These are phyloP conservation scores for Drosophila trapezifrons DNA, from an alignment of 1,140 invertebrate species.

Conservation along the genomic window DNA sequence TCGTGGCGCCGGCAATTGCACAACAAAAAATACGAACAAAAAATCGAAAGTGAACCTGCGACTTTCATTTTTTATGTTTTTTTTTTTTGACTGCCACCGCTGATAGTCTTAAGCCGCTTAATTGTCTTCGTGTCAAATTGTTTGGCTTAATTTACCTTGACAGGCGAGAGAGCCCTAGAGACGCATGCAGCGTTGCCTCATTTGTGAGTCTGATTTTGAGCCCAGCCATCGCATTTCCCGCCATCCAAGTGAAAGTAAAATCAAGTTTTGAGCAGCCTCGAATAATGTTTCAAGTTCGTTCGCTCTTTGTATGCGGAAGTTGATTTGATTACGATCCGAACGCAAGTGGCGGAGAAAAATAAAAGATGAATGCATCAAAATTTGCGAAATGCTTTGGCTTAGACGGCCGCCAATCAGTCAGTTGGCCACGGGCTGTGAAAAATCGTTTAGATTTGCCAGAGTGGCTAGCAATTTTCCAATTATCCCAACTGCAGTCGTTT, in stretches of 20 bases:
- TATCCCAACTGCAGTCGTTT: slow-evolving; percentile 28
- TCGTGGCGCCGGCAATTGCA: slow-evolving; percentile 77
- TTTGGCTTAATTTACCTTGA: slow-evolving; percentile 78
- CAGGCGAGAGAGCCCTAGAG: slow-evolving; percentile 57
- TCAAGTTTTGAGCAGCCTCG: slow-evolving; percentile 5
- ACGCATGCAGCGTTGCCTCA: slow-evolving; percentile 49
- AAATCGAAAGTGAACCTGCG: slow-evolving; percentile 82
- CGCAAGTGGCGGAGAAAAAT: no score
- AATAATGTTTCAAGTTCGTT: slow-evolving; percentile 66
- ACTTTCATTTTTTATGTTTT: slow-evolving; percentile 75
- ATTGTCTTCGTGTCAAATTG: slow-evolving; percentile 77
- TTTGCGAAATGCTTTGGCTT: slow-evolving; percentile 23
- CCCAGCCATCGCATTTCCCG: slow-evolving; percentile 6
- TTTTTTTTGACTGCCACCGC: slow-evolving; percentile 25
- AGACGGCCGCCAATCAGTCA: slow-evolving; percentile 15
- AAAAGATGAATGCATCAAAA: slow-evolving; percentile 38
- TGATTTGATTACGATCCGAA: slow-evolving; percentile 43
- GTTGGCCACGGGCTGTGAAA: slow-evolving; percentile 35
- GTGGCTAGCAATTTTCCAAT: slow-evolving; percentile 22
- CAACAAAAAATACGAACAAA: slow-evolving; percentile 58
- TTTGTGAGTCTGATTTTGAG: slow-evolving; percentile 62
- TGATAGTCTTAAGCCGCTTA: slow-evolving; percentile 79
- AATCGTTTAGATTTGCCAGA: slow-evolving; percentile 31
- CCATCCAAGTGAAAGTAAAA: slow-evolving; percentile 62
- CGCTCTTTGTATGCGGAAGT: slow-evolving; percentile 55